These are phyloP conservation scores for Ferdinandea cuprea DNA, from an alignment of 2,888 invertebrate species.

Conservation along the genomic window DNA sequence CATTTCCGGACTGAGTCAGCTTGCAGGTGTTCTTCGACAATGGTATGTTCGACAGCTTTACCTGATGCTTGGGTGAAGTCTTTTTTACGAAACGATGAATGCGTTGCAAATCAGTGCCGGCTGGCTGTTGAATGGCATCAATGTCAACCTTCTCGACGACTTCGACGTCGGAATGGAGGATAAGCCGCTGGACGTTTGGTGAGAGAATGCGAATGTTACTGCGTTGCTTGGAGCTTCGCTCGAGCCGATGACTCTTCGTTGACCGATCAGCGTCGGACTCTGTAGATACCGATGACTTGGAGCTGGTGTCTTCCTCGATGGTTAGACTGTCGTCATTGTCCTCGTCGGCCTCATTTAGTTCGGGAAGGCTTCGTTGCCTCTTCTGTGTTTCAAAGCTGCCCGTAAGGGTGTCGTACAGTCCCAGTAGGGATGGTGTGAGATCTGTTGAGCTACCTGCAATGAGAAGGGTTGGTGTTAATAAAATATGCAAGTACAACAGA, in stretches of 20 bases:
- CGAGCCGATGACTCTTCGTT: background rate
- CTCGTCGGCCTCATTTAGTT: constrained; percentile 61
- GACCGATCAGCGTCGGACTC: constrained; percentile 46
- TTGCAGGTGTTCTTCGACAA: constrained; percentile 82
- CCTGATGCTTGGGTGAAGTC: constrained; percentile 70
- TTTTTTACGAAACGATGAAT: constrained; percentile 76
- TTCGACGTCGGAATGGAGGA: constrained; percentile 84
- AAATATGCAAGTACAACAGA: too few species aligned
- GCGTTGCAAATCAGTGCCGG: constrained; percentile 48
- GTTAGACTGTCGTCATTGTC: constrained; percentile 48
- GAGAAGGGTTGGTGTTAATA: too few species aligned
- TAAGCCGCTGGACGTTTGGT: constrained; percentile 85
- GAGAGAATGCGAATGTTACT: constrained; percentile 82
- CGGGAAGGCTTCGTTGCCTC: constrained; percentile 49
- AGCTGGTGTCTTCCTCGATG: constrained; percentile 59
- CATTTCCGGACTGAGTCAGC: constrained; percentile 81
- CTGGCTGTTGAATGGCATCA: constrained; percentile 79
- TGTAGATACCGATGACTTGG: constrained; percentile 43
- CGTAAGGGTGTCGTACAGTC: constrained; percentile 91
- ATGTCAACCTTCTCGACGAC: constrained; percentile 80
- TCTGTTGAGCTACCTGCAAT: constrained; percentile 93
- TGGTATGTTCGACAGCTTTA: constrained; percentile 81
- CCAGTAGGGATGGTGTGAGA: constrained; percentile 92
- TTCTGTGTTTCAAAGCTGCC: constrained; percentile 81
- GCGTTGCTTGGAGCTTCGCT: constrained; percentile 76